Evolutionary conservation across 2,888 invertebrate genomes (phyloP).

Genomic region (Blomia tropicalis): DNA sequence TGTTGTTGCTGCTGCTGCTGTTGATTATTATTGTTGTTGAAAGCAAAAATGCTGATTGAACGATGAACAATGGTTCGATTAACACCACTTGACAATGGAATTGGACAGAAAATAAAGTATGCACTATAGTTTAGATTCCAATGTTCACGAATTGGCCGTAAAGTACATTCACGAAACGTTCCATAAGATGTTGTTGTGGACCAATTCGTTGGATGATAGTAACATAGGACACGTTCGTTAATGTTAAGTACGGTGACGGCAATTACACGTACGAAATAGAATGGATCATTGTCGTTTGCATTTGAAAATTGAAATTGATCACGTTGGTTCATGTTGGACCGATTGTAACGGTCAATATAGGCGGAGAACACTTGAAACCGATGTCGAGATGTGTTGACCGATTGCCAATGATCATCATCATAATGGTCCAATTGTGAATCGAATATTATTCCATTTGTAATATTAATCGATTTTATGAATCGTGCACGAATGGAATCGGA

Average conservation of each 20-base stretch:
- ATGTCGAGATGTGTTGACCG: constrained; percentile 33
- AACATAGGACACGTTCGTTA: constrained; percentile 54
- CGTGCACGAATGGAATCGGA: too few relatives aligned
- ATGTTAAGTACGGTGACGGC: constrained; percentile 74
- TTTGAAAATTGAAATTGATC: neutral
- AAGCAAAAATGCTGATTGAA: constrained; percentile 40
- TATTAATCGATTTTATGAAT: too few relatives aligned
- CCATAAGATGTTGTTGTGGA: neutral
- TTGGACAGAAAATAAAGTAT: constrained; percentile 64
- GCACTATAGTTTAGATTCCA: constrained; percentile 77
- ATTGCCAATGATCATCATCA: constrained; percentile 35
- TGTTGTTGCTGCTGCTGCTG: neutral
- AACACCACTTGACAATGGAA: constrained; percentile 13
- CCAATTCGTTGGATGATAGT: neutral
- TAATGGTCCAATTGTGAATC: too few relatives aligned
- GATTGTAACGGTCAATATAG: constrained; percentile 49
- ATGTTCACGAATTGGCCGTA: constrained; percentile 64
- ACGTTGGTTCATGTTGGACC: neutral
- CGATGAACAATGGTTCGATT: neutral
- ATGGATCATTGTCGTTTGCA: neutral
- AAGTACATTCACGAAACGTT: neutral
- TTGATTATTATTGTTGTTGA: constrained; percentile 51
- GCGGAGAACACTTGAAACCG: constrained; percentile 84
- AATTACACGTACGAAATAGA: constrained; percentile 50
- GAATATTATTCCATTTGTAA: too few relatives aligned